Evolutionary conservation across 2,113 vertebrate genomes (phyloP).

Genomic region (Macrotus californicus): DNA sequence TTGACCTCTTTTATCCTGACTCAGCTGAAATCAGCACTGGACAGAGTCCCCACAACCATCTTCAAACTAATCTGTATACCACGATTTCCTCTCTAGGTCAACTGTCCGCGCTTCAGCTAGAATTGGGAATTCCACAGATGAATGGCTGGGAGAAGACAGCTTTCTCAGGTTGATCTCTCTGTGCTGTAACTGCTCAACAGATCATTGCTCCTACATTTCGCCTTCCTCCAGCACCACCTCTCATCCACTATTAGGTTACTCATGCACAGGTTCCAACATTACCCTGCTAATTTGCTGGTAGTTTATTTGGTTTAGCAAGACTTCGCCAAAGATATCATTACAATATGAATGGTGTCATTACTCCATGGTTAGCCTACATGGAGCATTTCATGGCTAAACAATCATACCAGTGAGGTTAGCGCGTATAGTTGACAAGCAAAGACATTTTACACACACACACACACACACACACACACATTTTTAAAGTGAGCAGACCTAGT

Average conservation of each 20-base stretch:
- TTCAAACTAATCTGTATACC: background rate
- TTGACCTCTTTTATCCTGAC: background rate
- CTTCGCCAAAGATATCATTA: background rate
- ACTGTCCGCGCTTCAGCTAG: background rate
- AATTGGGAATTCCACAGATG: background rate
- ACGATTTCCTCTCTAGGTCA: background rate
- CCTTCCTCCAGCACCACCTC: background rate
- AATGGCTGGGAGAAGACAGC: background rate
- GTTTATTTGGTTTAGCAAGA: background rate
- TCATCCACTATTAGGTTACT: background rate
- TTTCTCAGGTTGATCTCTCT: background rate
- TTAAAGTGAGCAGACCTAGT: background rate
- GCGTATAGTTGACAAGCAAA: background rate
- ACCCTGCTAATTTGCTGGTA: background rate
- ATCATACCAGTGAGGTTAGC: background rate
- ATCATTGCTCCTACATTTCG: background rate
- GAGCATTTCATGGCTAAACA: background rate
- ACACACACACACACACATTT: background rate
- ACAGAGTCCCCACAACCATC: background rate
- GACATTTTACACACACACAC: background rate
- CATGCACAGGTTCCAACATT: background rate
- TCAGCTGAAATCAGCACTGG: background rate
- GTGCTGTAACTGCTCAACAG: background rate
- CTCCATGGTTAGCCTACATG: background rate
- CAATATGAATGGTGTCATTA: background rate